Evolutionary conservation across 2,797 vertebrate species (phyloP).

Genomic region (Typhlichthys subterraneus): DNA sequence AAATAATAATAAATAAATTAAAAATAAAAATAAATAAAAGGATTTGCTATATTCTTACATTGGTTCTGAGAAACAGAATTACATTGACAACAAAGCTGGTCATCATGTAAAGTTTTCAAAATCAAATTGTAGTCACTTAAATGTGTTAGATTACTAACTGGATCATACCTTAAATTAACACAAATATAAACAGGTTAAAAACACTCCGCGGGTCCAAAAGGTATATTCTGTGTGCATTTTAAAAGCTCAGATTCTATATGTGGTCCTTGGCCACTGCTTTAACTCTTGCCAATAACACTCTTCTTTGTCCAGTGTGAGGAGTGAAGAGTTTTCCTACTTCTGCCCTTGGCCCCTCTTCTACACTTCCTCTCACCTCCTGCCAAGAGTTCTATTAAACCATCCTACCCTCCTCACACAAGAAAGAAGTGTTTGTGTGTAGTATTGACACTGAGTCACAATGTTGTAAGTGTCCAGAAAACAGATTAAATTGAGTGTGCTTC

Average conservation of each 20-base stretch:
- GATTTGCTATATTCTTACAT: too few species aligned
- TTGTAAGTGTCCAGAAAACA: background rate
- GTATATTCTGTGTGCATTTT: constrained; percentile 5
- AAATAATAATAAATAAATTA: too few species aligned
- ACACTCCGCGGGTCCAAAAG: background rate
- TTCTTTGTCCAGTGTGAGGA: constrained; percentile 17
- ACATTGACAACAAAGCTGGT: too few species aligned
- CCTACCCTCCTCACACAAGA: constrained; percentile 2
- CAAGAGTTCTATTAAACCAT: background rate
- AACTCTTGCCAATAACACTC: constrained; percentile 34
- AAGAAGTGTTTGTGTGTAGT: background rate
- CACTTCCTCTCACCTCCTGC: constrained; percentile 3
- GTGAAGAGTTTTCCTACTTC: constrained; percentile 17
- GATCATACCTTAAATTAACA: too few species aligned
- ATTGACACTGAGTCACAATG: background rate
- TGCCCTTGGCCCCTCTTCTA: constrained; percentile 12
- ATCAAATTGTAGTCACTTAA: too few species aligned
- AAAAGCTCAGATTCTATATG: background rate
- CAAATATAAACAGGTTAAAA: too few species aligned
- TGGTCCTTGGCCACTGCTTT: background rate
- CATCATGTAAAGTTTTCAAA: too few species aligned
- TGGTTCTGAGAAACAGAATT: too few species aligned
- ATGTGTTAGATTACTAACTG: too few species aligned
- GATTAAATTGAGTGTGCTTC: background rate
- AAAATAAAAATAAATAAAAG: too few species aligned